Percentiles rank a stretch among this genome's conserved stretches.
These are phyloP conservation scores for Dromococcyx pavoninus DNA, from an alignment of 2,797 vertebrate species.

Conservation along the genomic window DNA sequence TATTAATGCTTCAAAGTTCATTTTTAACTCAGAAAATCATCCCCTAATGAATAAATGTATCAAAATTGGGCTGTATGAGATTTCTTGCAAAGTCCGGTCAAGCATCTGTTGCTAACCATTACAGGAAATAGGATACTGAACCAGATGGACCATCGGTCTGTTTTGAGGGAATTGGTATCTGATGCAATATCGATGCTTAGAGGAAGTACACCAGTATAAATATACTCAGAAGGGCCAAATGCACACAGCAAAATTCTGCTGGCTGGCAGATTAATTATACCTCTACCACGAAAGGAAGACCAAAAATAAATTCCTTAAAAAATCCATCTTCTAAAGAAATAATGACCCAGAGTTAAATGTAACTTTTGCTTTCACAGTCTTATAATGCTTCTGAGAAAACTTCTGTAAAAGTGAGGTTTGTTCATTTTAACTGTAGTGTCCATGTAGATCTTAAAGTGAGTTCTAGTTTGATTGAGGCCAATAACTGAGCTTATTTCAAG, in stretches of 20 bases:
- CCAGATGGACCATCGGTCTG: slow-evolving; percentile 60
- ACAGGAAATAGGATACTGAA: slow-evolving; percentile 64
- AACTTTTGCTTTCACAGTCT: neutral
- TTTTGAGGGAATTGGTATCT: slow-evolving; percentile 42
- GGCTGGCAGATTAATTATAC: slow-evolving; percentile 37
- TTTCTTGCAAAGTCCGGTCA: slow-evolving; percentile 52
- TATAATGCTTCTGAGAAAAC: neutral
- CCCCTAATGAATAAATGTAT: slow-evolving; percentile 38
- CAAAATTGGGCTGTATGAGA: slow-evolving; percentile 39
- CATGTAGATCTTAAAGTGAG: neutral
- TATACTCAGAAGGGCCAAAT: neutral
- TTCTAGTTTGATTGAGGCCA: neutral
- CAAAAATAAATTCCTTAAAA: neutral
- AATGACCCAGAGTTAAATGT: neutral
- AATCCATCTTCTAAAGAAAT: neutral
- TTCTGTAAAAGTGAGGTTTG: neutral
- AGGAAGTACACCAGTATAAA: neutral
- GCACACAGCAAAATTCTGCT: neutral
- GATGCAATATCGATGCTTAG: slow-evolving; percentile 35
- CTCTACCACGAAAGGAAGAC: neutral
- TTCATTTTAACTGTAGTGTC: neutral
- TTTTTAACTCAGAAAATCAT: slow-evolving; percentile 22
- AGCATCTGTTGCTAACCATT: slow-evolving; percentile 62
- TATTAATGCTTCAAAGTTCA: neutral
- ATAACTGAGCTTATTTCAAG: neutral